Conservation (phyloP, 1,140 invertebrate species). For the Procambarus virginalis region DNA sequence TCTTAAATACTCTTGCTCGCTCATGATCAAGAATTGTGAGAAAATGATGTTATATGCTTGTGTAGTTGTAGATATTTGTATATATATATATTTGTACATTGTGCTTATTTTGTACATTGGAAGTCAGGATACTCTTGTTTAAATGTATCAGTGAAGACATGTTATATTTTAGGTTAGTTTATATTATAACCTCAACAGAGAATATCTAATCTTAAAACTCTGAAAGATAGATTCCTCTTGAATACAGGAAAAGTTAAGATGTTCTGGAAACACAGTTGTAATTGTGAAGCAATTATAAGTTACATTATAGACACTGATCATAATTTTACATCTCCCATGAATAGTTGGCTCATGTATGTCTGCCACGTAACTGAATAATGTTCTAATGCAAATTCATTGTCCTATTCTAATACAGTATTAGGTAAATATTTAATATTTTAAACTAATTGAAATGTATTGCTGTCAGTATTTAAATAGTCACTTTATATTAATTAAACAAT, state of each 20-base stretch:
- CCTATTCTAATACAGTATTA: too few species aligned
- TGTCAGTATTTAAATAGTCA: too few species aligned
- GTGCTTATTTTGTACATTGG: conserved; percentile 64
- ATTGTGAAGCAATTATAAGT: not conserved
- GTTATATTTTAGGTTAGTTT: conserved; percentile 20
- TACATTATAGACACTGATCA: not conserved
- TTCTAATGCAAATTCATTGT: too few species aligned
- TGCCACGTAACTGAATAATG: too few species aligned
- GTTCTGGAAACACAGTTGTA: not conserved
- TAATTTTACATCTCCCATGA: not conserved
- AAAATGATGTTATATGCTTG: conserved; percentile 33
- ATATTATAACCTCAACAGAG: not conserved
- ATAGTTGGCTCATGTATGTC: too few species aligned
- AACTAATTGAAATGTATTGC: too few species aligned
- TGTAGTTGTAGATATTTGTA: conserved; percentile 64
- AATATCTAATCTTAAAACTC: not conserved
- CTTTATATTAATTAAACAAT: too few species aligned
- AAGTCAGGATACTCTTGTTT: conserved; percentile 40
- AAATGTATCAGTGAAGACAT: conserved; percentile 54
- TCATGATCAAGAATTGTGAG: conserved; percentile 43
- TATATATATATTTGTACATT: conserved; percentile 67
- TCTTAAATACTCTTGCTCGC: conserved; percentile 49
- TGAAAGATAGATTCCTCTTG: not conserved
- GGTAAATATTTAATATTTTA: too few species aligned
- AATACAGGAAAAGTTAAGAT: not conserved